Evolutionary conservation across 2,113 vertebrate species (phyloP).

Genomic region (Leptodactylus fuscus): DNA sequence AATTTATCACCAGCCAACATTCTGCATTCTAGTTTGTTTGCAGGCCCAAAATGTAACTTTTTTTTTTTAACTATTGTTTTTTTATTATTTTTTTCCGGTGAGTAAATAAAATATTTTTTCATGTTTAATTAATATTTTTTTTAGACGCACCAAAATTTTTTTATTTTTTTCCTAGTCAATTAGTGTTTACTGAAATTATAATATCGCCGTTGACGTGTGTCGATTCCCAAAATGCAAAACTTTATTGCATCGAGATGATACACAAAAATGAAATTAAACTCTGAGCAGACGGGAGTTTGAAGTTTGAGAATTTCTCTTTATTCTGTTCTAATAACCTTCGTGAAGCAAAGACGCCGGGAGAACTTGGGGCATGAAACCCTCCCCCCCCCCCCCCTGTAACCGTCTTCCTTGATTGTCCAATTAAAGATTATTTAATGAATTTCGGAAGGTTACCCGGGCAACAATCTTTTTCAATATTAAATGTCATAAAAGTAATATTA

Average conservation of each 20-base stretch:
- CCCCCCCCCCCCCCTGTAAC: slow-evolving; percentile 83
- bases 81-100: background rate
- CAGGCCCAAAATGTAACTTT: background rate
- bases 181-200: background rate
- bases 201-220: background rate
- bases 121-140: background rate
- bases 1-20: background rate
- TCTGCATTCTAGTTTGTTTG: background rate
- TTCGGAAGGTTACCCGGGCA: slow-evolving; percentile 87
- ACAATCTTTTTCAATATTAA: slow-evolving; percentile 75
- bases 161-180: background rate
- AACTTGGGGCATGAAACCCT: slow-evolving; percentile 93
- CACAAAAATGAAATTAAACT: slow-evolving; percentile 35
- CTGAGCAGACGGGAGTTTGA: slow-evolving; percentile 33
- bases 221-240: slow-evolving; percentile 14
- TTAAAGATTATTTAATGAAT: slow-evolving; percentile 93
- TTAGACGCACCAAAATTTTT: too few relatives aligned
- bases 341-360: slow-evolving; percentile 85
- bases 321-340: slow-evolving; percentile 58
- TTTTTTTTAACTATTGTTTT: background rate
- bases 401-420: slow-evolving; percentile 92
- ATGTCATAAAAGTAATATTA: slow-evolving; percentile 58
- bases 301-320: slow-evolving; percentile 10
- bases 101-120: background rate
- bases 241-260: slow-evolving; percentile 21